A percentile compares a stretch with the other conserved stretches of the same genome.
These are phyloP conservation scores for Staurois parvus DNA, from an alignment of 2,797 vertebrate genomes.

Conservation along the genomic window DNA sequence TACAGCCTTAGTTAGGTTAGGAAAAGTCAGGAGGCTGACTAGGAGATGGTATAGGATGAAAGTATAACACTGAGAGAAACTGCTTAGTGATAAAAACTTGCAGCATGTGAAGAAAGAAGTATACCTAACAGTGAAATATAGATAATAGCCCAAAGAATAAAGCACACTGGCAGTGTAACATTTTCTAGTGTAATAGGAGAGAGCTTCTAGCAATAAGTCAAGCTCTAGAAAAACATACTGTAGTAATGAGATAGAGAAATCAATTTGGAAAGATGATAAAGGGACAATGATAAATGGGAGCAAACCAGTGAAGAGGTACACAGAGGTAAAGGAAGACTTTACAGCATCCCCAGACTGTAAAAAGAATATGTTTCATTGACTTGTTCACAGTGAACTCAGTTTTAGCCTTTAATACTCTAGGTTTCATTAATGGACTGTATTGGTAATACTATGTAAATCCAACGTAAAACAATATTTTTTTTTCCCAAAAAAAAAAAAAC, in stretches of 20 bases:
- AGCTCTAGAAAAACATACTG: constrained; percentile 59
- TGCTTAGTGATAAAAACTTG: constrained; percentile 49
- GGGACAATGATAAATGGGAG: constrained; percentile 58
- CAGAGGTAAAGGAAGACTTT: constrained; percentile 44
- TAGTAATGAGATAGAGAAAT: constrained; percentile 61
- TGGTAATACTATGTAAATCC: too few relatives aligned
- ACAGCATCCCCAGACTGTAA: constrained; percentile 32
- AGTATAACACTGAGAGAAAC: constrained; percentile 39
- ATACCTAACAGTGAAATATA: constrained; percentile 61
- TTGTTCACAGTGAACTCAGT: not conserved
- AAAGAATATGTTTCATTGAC: constrained; percentile 22
- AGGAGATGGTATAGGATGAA: constrained; percentile 37
- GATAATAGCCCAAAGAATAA: constrained; percentile 57
- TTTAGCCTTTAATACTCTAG: not conserved
- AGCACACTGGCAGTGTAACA: constrained; percentile 46
- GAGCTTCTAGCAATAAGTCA: constrained; percentile 58
- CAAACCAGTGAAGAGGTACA: constrained; percentile 44
- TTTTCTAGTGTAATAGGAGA: constrained; percentile 55
- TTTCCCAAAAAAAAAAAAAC: too few relatives aligned
- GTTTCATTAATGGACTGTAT: constrained; percentile 1
- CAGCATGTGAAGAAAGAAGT: constrained; percentile 39
- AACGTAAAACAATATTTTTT: too few relatives aligned
- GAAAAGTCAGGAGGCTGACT: constrained; percentile 30
- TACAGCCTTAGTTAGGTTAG: constrained; percentile 38
- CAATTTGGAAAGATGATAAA: constrained; percentile 61